phyloP scores from a whole-genome alignment of 1,140 invertebrate genomes.

The Pinna nobilis region DNA sequence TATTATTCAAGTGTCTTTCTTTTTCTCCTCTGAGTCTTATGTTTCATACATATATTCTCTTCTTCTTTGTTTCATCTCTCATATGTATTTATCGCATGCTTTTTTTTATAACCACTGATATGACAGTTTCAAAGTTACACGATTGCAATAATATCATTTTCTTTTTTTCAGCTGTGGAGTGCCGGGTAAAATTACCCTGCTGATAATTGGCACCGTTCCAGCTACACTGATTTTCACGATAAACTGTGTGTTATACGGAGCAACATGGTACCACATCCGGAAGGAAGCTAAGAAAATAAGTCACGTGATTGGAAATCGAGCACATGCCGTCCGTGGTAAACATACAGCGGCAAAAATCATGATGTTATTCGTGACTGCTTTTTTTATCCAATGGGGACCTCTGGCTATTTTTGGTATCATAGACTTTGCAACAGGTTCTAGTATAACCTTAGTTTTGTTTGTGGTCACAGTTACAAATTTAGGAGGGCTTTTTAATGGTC shows the following conservation, averaged over 20 bases:
- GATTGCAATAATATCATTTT: too few species aligned
- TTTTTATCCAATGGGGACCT: constrained; percentile 53
- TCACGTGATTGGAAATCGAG: constrained; percentile 14
- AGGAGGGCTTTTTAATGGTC: constrained; percentile 46
- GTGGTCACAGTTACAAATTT: constrained; percentile 52
- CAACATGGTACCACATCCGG: constrained; percentile 47
- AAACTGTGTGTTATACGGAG: constrained; percentile 44
- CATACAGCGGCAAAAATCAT: constrained; percentile 47
- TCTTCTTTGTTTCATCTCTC: too few species aligned
- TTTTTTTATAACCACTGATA: too few species aligned
- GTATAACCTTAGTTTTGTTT: constrained; percentile 33
- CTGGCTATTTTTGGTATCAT: constrained; percentile 44
- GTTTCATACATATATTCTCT: too few species aligned
- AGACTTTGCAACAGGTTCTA: constrained; percentile 32
- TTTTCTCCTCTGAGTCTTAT: too few species aligned
- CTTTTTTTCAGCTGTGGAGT: too few species aligned
- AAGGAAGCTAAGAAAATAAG: constrained; percentile 25
- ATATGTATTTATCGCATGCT: too few species aligned
- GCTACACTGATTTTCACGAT: constrained; percentile 31
- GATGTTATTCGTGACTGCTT: constrained; percentile 48
- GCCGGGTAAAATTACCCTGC: too few species aligned
- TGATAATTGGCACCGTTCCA: too few species aligned
- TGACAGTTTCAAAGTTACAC: too few species aligned
- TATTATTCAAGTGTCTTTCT: too few species aligned
- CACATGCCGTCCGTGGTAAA: constrained; percentile 7